A percentile compares a stretch with the other conserved stretches of the same genome.
phyloP scores from a whole-genome alignment of 2,113 vertebrate species.

The Brienomyrus longianalis region DNA sequence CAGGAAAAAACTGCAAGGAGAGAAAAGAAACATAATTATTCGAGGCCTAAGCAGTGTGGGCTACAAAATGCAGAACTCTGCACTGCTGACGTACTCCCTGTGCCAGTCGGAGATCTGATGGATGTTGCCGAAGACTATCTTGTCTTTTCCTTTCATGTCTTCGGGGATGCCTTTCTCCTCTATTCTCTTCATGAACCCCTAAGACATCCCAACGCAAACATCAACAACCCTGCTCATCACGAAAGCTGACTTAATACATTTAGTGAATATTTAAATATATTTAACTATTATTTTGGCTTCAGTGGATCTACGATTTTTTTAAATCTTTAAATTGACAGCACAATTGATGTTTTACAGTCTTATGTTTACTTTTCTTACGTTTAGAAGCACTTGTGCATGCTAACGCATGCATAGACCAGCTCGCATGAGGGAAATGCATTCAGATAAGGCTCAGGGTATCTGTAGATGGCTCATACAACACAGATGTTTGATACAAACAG shows the following conservation, averaged over 20 bases:
- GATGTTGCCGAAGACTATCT: constrained; percentile 97
- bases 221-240: background rate
- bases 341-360: background rate
- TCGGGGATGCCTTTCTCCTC: constrained; percentile 89
- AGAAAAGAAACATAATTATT: background rate
- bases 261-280: background rate
- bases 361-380: background rate
- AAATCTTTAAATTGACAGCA: background rate
- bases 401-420: background rate
- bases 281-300: background rate
- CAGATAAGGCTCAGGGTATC: background rate
- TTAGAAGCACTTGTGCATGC: background rate
- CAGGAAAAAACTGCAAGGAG: constrained; percentile 80
- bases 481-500: background rate
- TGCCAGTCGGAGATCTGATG: constrained; percentile 99
- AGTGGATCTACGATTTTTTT: background rate
- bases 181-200: constrained; percentile 92
- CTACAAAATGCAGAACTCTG: background rate
- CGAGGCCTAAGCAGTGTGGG: background rate
- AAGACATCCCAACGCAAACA: constrained; percentile 4
- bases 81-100: constrained; percentile 67
- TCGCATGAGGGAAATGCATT: background rate
- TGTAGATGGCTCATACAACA: background rate
- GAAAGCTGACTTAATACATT: background rate
- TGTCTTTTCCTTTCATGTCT: constrained; percentile 96